These are phyloP conservation scores for Eupithecia pulchellata DNA, from an alignment of 2,888 invertebrate genomes.

Conservation along the genomic window DNA sequence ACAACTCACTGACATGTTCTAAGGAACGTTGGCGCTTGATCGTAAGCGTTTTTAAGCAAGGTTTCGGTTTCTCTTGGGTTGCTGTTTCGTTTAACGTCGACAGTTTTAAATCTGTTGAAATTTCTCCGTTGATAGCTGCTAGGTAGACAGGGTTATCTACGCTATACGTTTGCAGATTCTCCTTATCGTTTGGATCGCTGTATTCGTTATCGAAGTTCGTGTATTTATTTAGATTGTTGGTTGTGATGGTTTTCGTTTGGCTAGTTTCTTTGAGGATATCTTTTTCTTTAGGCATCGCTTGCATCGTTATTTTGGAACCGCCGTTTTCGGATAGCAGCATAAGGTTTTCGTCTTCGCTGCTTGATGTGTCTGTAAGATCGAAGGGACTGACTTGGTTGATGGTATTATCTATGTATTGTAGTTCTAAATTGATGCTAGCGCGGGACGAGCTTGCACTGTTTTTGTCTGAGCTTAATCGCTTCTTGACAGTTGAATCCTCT, in stretches of 20 bases:
- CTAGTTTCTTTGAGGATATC: slow-evolving; percentile 76
- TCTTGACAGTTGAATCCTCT: slow-evolving; percentile 75
- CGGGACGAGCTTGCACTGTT: slow-evolving; percentile 71
- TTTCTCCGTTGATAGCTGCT: slow-evolving; percentile 75
- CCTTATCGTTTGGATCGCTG: slow-evolving; percentile 79
- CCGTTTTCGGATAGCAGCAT: slow-evolving; percentile 79
- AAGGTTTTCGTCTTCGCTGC: slow-evolving; percentile 80
- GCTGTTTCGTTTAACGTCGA: background rate
- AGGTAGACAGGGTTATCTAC: slow-evolving; percentile 78
- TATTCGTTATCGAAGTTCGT: slow-evolving; percentile 79
- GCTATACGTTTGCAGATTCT: slow-evolving; percentile 71
- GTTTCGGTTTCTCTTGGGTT: slow-evolving; percentile 57
- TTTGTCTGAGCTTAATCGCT: slow-evolving; percentile 80
- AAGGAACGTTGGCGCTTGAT: slow-evolving; percentile 88
- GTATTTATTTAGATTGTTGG: slow-evolving; percentile 78
- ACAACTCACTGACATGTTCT: slow-evolving; percentile 91
- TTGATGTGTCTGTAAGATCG: slow-evolving; percentile 75
- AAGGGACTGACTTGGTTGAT: slow-evolving; percentile 64
- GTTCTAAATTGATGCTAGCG: slow-evolving; percentile 74
- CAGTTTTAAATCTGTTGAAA: slow-evolving; percentile 62
- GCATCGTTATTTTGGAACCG: slow-evolving; percentile 81
- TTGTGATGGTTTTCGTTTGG: slow-evolving; percentile 68
- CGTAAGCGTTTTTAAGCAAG: slow-evolving; percentile 63
- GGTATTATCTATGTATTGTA: slow-evolving; percentile 74
- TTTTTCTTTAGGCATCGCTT: slow-evolving; percentile 69